These are phyloP conservation scores for Indicator maculatus DNA, from an alignment of 2,113 vertebrate genomes.

Conservation along the genomic window DNA sequence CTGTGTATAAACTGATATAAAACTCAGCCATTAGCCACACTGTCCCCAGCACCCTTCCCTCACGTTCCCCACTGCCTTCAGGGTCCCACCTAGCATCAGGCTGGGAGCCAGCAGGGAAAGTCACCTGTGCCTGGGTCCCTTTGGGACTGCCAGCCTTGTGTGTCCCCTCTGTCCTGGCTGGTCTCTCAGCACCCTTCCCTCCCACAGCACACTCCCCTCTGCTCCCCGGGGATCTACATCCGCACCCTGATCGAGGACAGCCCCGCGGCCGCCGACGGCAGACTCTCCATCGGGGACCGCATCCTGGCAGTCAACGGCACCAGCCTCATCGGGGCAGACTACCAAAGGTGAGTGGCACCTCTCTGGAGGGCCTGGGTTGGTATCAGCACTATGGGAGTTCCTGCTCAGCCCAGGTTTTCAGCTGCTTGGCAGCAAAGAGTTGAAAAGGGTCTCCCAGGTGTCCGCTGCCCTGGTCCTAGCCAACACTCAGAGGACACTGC, in stretches of 20 bases:
- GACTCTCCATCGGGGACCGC: slow-evolving; percentile 89
- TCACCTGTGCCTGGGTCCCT: background rate
- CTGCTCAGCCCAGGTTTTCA: background rate
- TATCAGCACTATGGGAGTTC: fast-evolving
- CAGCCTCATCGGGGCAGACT: slow-evolving; percentile 90
- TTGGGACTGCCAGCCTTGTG: background rate
- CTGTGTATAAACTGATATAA: background rate
- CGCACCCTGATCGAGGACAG: slow-evolving; percentile 92
- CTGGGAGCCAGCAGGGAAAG: background rate
- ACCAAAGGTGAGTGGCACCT: slow-evolving; percentile 83
- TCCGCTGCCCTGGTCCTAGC: background rate
- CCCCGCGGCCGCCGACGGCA: slow-evolving; percentile 84
- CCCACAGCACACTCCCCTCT: slow-evolving; percentile 89
- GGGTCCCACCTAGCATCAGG: background rate
- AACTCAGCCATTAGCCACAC: fast-evolving
- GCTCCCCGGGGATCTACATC: slow-evolving; percentile 92
- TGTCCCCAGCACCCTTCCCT: background rate
- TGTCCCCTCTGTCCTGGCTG: background rate
- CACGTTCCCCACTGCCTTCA: background rate
- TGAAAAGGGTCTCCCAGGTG: background rate
- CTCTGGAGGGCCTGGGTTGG: fast-evolving
- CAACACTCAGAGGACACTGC: background rate
- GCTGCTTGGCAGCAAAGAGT: background rate
- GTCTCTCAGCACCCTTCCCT: background rate
- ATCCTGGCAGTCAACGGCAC: slow-evolving; percentile 93